Percentiles rank a stretch among this genome's conserved stretches.
Conservation (phyloP, 2,888 invertebrate species). For the Drosophila mulleri region DNA sequence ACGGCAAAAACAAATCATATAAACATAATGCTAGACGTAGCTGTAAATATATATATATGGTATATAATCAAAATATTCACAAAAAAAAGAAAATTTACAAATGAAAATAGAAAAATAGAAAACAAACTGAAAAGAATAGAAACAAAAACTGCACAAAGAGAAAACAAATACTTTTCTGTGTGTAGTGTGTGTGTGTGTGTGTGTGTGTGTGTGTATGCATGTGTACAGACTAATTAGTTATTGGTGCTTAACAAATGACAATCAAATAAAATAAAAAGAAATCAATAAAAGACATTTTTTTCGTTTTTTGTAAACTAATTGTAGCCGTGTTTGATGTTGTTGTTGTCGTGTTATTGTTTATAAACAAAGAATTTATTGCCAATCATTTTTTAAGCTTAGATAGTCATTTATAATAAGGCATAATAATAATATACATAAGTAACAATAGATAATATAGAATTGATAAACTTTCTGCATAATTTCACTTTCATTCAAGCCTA, state of each 20-base stretch:
- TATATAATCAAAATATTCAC: slow-evolving; percentile 31
- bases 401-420: slow-evolving; percentile 71
- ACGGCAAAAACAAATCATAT: slow-evolving; percentile 34
- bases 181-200: slow-evolving; percentile 28
- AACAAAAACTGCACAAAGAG: slow-evolving; percentile 58
- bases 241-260: slow-evolving; percentile 30
- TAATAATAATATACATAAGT: slow-evolving; percentile 78
- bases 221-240: slow-evolving; percentile 41
- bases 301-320: slow-evolving; percentile 3
- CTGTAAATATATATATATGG: slow-evolving; percentile 27
- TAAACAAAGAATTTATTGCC: slow-evolving; percentile 67
- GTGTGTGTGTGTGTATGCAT: slow-evolving; percentile 6
- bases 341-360: slow-evolving; percentile 43
- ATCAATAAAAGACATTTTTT: slow-evolving; percentile 18
- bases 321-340: slow-evolving; percentile 39
- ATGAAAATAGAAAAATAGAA: slow-evolving; percentile 16
- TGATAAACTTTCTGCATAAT: slow-evolving; percentile 41
- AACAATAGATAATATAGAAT: slow-evolving; percentile 64
- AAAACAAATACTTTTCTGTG: slow-evolving; percentile 55
- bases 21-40: slow-evolving; percentile 29
- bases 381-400: slow-evolving; percentile 71
- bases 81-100: slow-evolving; percentile 32
- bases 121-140: slow-evolving; percentile 33
- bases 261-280: slow-evolving; percentile 6
- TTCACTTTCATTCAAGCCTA: slow-evolving; percentile 43